phyloP scores from a whole-genome alignment of 1,140 invertebrate genomes.

The Arion vulgaris region DNA sequence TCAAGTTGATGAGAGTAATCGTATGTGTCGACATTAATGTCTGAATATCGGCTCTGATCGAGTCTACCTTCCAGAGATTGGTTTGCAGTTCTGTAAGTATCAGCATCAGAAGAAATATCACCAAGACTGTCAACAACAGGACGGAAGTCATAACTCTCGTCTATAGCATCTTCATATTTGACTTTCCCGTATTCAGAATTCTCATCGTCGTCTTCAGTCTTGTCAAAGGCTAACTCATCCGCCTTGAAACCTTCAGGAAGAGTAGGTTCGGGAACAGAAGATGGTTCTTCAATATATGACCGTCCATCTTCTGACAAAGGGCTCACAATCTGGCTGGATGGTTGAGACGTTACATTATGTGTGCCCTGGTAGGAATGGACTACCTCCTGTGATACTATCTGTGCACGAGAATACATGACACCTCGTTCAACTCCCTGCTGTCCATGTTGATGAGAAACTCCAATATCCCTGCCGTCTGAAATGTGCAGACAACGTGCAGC shows the following conservation, averaged over 20 bases:
- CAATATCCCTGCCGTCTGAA: constrained; percentile 7
- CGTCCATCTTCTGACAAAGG: constrained; percentile 41
- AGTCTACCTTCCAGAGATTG: constrained; percentile 6
- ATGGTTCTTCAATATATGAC: constrained; percentile 47
- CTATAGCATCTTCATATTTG: neutral
- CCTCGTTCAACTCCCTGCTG: neutral
- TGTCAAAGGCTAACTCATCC: constrained; percentile 27
- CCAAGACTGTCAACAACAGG: neutral
- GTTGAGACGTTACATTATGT: neutral
- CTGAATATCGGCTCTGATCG: neutral
- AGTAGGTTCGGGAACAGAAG: constrained; percentile 47
- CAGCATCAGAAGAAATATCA: constrained; percentile 10
- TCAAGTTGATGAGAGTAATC: neutral
- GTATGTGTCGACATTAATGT: neutral
- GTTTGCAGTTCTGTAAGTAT: constrained; percentile 13
- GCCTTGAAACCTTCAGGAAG: constrained; percentile 43
- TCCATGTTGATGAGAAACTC: neutral
- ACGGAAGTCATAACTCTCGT: constrained; percentile 4
- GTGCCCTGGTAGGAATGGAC: neutral
- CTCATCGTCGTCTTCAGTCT: constrained; percentile 1
- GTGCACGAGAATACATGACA: constrained; percentile 26
- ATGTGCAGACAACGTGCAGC: neutral
- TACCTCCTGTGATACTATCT: neutral
- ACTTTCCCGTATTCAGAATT: constrained; percentile 1
- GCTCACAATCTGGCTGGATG: constrained; percentile 41